Percentiles rank a stretch among this genome's conserved stretches.
These are phyloP conservation scores for Schizothorax lantsangensis DNA, from an alignment of 2,797 vertebrate genomes.

Conservation along the genomic window DNA sequence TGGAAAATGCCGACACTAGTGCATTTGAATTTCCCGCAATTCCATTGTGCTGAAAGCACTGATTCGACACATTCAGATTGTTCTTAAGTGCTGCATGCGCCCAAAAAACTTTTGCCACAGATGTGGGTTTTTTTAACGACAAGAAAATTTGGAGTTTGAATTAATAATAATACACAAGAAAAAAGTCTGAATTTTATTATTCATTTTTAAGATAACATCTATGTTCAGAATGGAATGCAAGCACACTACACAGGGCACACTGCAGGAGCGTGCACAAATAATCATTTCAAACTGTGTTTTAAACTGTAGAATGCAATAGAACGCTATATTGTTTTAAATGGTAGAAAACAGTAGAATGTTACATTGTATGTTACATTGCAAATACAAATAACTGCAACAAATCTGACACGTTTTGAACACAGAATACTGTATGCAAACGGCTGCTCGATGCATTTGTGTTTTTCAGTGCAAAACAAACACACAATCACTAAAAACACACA, in stretches of 20 bases:
- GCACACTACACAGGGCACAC: neutral
- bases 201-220: slow-evolving; percentile 3
- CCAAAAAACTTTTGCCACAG: neutral
- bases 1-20: slow-evolving; percentile 44
- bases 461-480: no score
- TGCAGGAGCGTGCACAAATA: neutral
- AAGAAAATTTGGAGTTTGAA: neutral
- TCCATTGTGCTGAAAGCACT: slow-evolving; percentile 27
- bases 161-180: neutral
- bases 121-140: neutral
- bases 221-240: slow-evolving; percentile 17
- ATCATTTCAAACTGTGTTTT: neutral
- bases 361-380: neutral
- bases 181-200: neutral
- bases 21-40: slow-evolving; percentile 23
- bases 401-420: no score
- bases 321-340: neutral
- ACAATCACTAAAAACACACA: no score
- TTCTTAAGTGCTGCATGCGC: slow-evolving; percentile 36
- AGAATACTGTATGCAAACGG: no score
- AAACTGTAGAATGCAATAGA: neutral
- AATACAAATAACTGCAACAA: no score
- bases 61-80: slow-evolving; percentile 31
- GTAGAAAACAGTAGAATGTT: neutral
- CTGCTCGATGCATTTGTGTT: no score